Evolutionary conservation across 23 tunicate species (phyloP), one percentile per base, ranked within the genome.

Genomic region (Trididemnum nubilum): DNA sequence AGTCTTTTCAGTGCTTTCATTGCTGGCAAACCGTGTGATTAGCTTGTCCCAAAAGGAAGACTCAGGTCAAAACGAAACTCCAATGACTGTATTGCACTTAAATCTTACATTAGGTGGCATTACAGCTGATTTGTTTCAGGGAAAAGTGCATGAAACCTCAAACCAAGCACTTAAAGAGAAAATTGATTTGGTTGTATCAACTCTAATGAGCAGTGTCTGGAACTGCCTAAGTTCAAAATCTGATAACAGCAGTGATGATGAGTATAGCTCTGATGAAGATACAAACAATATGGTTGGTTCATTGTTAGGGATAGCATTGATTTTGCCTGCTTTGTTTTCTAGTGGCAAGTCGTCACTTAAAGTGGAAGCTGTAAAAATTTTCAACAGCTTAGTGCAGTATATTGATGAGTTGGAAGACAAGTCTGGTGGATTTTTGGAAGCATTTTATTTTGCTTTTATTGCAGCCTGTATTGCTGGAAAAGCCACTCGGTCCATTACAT

Each of bases 61-160:
- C 37, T 2, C 27, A 5, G 58, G 38, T 64, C 36, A 81, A 64
- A 71, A 57, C 19, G 0, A 50, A 27, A 51, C 40, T 12, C 80
- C 73, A 34, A 71, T 72, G n/a, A 31, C 35, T 36, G n/a, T 34
- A 2, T 32, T 88, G n/a, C 60, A 66, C 35, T 38, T 82, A 38
- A 69, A 86, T 30, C 33, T 83, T n/a, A 34, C 71, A 9, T 74
- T 82, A 37, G 85, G 87, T 50, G 54, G 78, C 22, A 35, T 88
- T 22, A 24, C 32, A 7, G 30, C 72, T 21, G 79, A 88, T 34
- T 23, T 73, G 5, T 64, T 39, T 34, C n/a, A 15, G 12, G 58
- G 26, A 35, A 80, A 80, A 26, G n/a, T 80, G 2, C 33, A 64
- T 34, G 83, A 80, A 7, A 25, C 73, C 34, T 63, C 23, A 2